phyloP scores from a whole-genome alignment of 23 tunicate species.

The Trididemnum nubilum region DNA sequence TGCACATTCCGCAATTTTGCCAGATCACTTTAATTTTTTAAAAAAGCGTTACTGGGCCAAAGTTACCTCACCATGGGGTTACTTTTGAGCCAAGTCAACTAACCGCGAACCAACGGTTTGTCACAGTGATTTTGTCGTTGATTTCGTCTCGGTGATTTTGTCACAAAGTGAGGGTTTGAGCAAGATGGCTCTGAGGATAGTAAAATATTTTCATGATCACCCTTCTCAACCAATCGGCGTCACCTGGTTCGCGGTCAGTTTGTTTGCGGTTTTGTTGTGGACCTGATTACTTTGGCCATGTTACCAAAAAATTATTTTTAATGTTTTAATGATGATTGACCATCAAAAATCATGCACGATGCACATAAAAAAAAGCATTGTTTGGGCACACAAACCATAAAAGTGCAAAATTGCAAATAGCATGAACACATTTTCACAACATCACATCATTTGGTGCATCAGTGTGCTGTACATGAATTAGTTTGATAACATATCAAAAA shows the following conservation, averaged over 20 bases:
- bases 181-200: too few relatives aligned
- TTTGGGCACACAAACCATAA: constrained; percentile 3
- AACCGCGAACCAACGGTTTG: too few relatives aligned
- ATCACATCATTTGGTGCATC: neutral
- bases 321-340: neutral
- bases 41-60: neutral
- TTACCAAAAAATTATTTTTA: too few relatives aligned
- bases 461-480: neutral
- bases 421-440: neutral
- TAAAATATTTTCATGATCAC: too few relatives aligned
- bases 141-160: too few relatives aligned
- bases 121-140: too few relatives aligned
- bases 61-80: constrained; percentile 5
- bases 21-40: neutral
- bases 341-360: neutral
- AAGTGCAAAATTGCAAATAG: neutral
- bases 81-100: neutral
- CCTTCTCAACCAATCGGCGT: too few relatives aligned
- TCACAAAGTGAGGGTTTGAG: too few relatives aligned
- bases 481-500: neutral
- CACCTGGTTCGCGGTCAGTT: too few relatives aligned
- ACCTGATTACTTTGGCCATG: neutral
- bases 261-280: neutral
- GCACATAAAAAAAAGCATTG: neutral
- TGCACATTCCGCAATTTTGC: neutral